Base-by-base conservation (phyloP, 2,797 vertebrate species). In the Nyctibius grandis region DNA sequence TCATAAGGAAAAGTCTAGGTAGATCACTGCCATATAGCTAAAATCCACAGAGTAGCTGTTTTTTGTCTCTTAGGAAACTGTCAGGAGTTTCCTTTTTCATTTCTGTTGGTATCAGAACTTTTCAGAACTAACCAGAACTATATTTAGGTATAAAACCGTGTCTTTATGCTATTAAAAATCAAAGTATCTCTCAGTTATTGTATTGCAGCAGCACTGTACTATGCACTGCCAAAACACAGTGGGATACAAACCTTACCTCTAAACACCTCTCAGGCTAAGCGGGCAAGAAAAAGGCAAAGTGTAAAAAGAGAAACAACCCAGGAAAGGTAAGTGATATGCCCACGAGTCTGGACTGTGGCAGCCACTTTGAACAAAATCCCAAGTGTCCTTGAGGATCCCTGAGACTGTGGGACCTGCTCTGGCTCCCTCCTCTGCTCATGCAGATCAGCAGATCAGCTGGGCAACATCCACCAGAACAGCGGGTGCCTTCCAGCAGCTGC, bases 401-500 rank as follows among this genome's bases (percentile, higher is more conserved):
- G 51, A 50, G 25, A 70, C 9, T 61, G 4, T 17, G 33, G 34
- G 8, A 84, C n/a, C 40, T 74, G 5, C 10, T 73, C 54, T 68
- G 15, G 22, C 17, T 74, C 19, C 14, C 8, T 65, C 34, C 29
- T 69, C 33, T 80, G 22, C 19, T 85, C 33, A 16, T n/a, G 40
- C 29, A 79, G 25, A 53, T 45, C 29, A 63, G 5, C 36, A 79
- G 25, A 53, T 45, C 29, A 63, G 5, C 36, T 78, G 23, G 9
- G 19, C 3, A 50, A 23, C 3, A 15, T 53, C 63, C 23, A 53
- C 12, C 19, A 70, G 25, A 8, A 59, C 36, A 38, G 5, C 54
- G 11, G 9, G 20, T 38, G 42, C 5, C 15, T 53, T 70, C 17
- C 22, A 68, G 17, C 28, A 73, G 31, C 8, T 0, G 0, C 5